phyloP scores from a whole-genome alignment of 2,797 vertebrate genomes.

The Anguilla anguilla region DNA sequence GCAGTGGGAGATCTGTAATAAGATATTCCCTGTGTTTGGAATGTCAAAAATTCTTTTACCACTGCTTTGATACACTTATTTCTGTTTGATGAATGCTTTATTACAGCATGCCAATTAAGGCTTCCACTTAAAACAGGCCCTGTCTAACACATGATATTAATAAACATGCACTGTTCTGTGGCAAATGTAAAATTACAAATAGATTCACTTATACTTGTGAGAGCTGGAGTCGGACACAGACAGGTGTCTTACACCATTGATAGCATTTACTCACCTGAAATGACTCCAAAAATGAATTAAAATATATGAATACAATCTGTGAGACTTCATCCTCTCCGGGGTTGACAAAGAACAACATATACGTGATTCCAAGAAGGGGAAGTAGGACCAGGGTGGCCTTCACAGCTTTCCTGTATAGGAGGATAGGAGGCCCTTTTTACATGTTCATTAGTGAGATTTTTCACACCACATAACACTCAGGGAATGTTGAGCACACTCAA shows the following conservation, averaged over 20 bases:
- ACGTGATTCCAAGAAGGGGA: constrained; percentile 89
- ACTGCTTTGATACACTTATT: not conserved
- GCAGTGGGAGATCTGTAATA: not conserved
- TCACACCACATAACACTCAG: not conserved
- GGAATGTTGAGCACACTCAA: too few species aligned
- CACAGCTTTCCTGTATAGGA: constrained; percentile 82
- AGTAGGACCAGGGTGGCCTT: constrained; percentile 90
- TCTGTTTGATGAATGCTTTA: not conserved
- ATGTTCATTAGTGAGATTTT: not conserved
- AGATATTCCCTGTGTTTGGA: too few species aligned
- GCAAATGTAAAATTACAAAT: not conserved
- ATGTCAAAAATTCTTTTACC: not conserved
- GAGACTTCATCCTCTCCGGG: constrained; percentile 88
- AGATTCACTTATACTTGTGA: not conserved
- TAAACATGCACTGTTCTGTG: not conserved
- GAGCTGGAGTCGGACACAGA: not conserved
- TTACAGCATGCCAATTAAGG: not conserved
- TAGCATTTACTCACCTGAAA: constrained; percentile 71
- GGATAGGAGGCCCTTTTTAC: not conserved
- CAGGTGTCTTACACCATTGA: constrained; percentile 56
- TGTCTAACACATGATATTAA: not conserved
- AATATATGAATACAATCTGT: constrained; percentile 88
- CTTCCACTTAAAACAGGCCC: not conserved
- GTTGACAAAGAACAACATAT: constrained; percentile 93
- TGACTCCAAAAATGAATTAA: constrained; percentile 90